Percentiles rank a stretch among this genome's conserved stretches.
Evolutionary conservation across 2,888 invertebrate species (phyloP).

Genomic region (Patella pellucida): DNA sequence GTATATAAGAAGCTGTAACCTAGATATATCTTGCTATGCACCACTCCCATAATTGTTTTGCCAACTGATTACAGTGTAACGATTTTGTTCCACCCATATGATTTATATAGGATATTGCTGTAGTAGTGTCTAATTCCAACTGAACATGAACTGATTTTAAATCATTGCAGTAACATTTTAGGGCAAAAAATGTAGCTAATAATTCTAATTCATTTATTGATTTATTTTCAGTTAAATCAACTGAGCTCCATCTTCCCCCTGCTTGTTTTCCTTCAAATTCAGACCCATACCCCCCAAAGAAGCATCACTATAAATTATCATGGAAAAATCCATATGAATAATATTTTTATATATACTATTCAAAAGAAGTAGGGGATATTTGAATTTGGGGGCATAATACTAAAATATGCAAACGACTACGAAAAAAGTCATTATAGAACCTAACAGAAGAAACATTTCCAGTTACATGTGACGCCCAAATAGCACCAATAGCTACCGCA

Average conservation of each 20-base stretch:
- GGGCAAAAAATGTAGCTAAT: neutral
- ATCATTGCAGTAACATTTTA: neutral
- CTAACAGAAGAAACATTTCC: too few relatives aligned
- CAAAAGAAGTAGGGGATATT: too few relatives aligned
- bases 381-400: too few relatives aligned
- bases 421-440: too few relatives aligned
- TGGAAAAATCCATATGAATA: neutral
- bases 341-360: slow-evolving; percentile 7
- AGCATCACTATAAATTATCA: slow-evolving; percentile 6
- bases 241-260: neutral
- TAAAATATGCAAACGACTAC: too few relatives aligned
- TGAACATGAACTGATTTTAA: neutral
- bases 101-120: slow-evolving; percentile 4
- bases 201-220: neutral
- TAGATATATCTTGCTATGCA: neutral
- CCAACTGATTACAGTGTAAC: neutral
- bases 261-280: neutral
- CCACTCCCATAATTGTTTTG: neutral
- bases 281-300: neutral
- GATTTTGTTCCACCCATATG: slow-evolving; percentile 1
- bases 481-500: too few relatives aligned
- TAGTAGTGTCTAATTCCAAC: neutral
- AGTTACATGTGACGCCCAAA: too few relatives aligned
- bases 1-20: neutral
- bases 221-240: neutral